A percentile compares a stretch with the other conserved stretches of the same genome.
Conservation (phyloP, 92 coral and sea anemone genomes). For the Virgularia gustaviana region DNA sequence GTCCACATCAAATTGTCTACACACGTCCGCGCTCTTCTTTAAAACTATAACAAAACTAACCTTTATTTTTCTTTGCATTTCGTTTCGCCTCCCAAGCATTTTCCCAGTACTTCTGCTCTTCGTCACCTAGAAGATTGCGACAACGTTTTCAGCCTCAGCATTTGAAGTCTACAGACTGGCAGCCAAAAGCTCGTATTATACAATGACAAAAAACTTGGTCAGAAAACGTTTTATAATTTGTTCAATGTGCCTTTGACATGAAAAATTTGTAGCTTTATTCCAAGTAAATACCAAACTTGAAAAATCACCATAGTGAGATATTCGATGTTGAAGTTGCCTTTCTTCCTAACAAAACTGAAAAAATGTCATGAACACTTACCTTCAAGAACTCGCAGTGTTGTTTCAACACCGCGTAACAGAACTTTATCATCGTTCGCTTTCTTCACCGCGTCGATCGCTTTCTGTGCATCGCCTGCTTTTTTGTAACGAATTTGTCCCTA, state of each 20-base stretch:
- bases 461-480: constrained; percentile 76
- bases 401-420: constrained; percentile 60
- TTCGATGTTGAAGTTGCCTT: too few species aligned
- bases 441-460: constrained; percentile 73
- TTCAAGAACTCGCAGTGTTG: constrained; percentile 71
- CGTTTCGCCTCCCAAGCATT: constrained; percentile 45
- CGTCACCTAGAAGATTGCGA: constrained; percentile 68
- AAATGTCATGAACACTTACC: too few species aligned
- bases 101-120: constrained; percentile 61
- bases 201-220: too few species aligned
- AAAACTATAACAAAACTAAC: too few species aligned
- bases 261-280: neutral
- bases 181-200: too few species aligned
- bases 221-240: too few species aligned
- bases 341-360: too few species aligned
- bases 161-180: too few species aligned
- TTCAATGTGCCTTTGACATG: neutral
- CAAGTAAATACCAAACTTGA: neutral
- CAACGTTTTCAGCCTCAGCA: too few species aligned
- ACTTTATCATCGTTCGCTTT: constrained; percentile 71
- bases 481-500: constrained; percentile 79
- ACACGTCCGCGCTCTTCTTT: too few species aligned
- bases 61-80: constrained; percentile 45
- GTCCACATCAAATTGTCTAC: too few species aligned
- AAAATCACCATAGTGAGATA: too few species aligned